A percentile compares a stretch with the other conserved stretches of the same genome.
Evolutionary conservation across 2,113 vertebrate species (phyloP).

Genomic region (Ochotona curzoniae): DNA sequence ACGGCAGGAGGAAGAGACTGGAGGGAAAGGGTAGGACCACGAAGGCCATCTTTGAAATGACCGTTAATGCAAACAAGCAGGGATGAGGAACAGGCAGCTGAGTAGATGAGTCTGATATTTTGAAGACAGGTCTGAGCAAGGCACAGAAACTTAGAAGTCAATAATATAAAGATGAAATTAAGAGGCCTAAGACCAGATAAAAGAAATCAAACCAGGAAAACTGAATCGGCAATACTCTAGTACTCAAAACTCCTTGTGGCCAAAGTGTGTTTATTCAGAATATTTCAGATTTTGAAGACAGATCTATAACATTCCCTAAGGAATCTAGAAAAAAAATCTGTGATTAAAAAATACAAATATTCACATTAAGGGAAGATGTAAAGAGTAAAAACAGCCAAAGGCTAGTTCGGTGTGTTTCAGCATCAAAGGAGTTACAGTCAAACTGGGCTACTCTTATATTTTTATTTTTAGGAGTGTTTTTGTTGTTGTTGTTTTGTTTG

Average conservation of each 20-base stretch:
- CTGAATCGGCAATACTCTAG: not conserved
- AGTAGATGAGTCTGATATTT: not conserved
- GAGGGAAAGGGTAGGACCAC: not conserved
- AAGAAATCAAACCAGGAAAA: not conserved
- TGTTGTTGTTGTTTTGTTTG: too few species aligned
- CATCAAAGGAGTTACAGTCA: constrained; percentile 23
- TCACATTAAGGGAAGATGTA: not conserved
- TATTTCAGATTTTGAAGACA: constrained; percentile 23
- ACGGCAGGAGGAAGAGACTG: not conserved
- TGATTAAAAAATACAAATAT: not conserved
- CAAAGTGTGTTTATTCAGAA: not conserved
- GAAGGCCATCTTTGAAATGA: not conserved
- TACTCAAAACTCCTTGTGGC: not conserved
- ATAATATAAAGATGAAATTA: not conserved
- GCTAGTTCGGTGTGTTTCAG: not conserved
- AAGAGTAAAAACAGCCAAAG: not conserved
- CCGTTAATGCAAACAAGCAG: not conserved
- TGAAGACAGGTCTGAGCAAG: not conserved
- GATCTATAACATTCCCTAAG: not conserved
- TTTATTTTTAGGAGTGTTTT: too few species aligned
- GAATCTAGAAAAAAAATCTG: constrained; percentile 36
- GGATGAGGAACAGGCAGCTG: not conserved
- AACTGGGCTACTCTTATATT: not conserved
- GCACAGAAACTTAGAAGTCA: not conserved
- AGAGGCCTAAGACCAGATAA: constrained; percentile 1